These are phyloP conservation scores for Aix galericulata DNA, from an alignment of 2,113 vertebrate genomes.

Conservation along the genomic window DNA sequence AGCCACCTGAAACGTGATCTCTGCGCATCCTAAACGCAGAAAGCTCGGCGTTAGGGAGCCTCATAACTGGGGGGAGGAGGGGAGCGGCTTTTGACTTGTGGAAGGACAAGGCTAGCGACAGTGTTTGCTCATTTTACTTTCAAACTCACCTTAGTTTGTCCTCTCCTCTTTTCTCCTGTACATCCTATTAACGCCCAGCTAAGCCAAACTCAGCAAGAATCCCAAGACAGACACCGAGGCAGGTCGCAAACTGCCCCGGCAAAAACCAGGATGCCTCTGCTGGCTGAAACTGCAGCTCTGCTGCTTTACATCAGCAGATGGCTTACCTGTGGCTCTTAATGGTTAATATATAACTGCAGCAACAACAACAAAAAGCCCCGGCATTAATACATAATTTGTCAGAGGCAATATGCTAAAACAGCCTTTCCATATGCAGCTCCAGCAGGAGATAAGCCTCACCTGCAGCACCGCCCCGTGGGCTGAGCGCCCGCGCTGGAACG, in stretches of 20 bases:
- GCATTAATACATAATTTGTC: constrained; percentile 49
- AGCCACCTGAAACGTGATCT: constrained; percentile 46
- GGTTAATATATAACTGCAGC: constrained; percentile 59
- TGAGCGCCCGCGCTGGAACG: constrained; percentile 55
- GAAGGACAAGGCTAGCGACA: constrained; percentile 55
- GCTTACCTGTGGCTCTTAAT: constrained; percentile 53
- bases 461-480: neutral
- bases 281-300: constrained; percentile 9
- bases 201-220: constrained; percentile 63
- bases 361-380: constrained; percentile 15
- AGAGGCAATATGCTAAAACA: constrained; percentile 40
- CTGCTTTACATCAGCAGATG: constrained; percentile 32
- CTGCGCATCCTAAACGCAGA: constrained; percentile 40
- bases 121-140: constrained; percentile 58
- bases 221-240: constrained; percentile 26
- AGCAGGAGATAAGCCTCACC: constrained; percentile 55
- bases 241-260: neutral
- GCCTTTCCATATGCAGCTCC: constrained; percentile 27
- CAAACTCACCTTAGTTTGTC: constrained; percentile 62
- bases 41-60: constrained; percentile 9
- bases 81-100: constrained; percentile 45
- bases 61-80: constrained; percentile 33
- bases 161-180: constrained; percentile 39
- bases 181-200: constrained; percentile 37
- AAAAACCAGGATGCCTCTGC: constrained; percentile 13